A percentile compares a stretch with the other conserved stretches of the same genome.
Conservation (phyloP, 2,113 vertebrate genomes). For the Phyllopteryx taeniolatus region DNA sequence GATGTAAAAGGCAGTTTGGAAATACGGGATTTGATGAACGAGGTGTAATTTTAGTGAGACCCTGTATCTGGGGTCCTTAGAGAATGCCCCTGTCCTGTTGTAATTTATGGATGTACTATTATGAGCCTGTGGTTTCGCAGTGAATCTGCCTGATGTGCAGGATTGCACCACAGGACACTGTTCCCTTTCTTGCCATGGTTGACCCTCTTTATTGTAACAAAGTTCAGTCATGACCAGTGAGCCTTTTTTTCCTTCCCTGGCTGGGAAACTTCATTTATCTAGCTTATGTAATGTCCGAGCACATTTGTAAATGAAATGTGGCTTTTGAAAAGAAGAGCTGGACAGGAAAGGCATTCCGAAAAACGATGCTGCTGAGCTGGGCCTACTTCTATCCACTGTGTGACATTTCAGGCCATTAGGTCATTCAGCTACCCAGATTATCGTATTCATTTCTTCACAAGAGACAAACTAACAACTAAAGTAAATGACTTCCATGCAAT, state of each 20-base stretch:
- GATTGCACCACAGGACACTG: slow-evolving; percentile 34
- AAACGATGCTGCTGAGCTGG: not conserved
- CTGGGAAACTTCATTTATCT: not conserved
- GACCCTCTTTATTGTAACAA: slow-evolving; percentile 9
- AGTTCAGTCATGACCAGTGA: slow-evolving; percentile 11
- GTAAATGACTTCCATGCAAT: not conserved
- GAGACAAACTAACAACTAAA: not conserved
- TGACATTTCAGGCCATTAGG: not conserved
- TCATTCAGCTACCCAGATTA: not conserved
- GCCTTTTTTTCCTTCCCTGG: slow-evolving; percentile 7
- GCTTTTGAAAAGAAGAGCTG: slow-evolving; percentile 20
- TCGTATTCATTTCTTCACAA: not conserved
- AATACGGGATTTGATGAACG: slow-evolving; percentile 64
- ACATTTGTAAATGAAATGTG: slow-evolving; percentile 9
- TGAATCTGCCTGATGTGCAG: slow-evolving; percentile 38
- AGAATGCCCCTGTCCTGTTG: slow-evolving; percentile 58
- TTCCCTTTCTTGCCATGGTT: slow-evolving; percentile 35
- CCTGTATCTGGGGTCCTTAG: slow-evolving; percentile 50
- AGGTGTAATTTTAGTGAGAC: slow-evolving; percentile 64
- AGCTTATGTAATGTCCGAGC: not conserved
- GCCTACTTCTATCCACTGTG: not conserved
- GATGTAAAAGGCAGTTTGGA: slow-evolving; percentile 45
- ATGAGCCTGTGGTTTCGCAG: slow-evolving; percentile 45
- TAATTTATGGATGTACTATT: slow-evolving; percentile 65
- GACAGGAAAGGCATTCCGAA: not conserved